A percentile compares a stretch with the other conserved stretches of the same genome.
These are phyloP conservation scores for Spheniscus mendiculus DNA, from an alignment of 2,113 vertebrate species.

Conservation along the genomic window DNA sequence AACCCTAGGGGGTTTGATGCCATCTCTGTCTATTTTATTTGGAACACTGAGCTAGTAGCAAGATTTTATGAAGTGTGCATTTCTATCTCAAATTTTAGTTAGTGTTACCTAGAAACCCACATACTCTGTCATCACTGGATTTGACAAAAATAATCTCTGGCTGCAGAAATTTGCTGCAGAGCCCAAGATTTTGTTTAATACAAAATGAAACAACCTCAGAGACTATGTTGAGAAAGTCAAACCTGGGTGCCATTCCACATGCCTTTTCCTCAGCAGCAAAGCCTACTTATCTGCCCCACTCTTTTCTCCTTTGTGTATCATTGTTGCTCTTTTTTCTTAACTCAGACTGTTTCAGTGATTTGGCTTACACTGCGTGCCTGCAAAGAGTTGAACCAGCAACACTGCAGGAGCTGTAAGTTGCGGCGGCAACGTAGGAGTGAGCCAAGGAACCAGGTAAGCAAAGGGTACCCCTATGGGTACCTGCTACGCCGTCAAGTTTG, in stretches of 20 bases:
- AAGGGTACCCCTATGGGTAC: not conserved
- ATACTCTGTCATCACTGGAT: not conserved
- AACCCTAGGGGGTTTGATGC: not conserved
- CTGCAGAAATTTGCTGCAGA: constrained; percentile 31
- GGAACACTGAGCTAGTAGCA: not conserved
- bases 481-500: not conserved
- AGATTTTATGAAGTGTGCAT: not conserved
- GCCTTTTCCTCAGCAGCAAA: not conserved
- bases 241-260: not conserved
- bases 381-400: not conserved
- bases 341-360: not conserved
- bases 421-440: not conserved
- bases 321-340: not conserved
- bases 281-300: not conserved
- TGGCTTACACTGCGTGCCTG: not conserved
- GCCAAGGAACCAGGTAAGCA: not conserved
- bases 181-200: not conserved
- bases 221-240: not conserved
- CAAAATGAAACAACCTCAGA: not conserved
- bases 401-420: not conserved
- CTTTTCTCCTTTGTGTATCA: not conserved
- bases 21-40: not conserved
- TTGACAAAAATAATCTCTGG: constrained; percentile 9
- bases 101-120: not conserved
- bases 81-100: not conserved